These are phyloP conservation scores for Hermodice carunculata DNA, from an alignment of 2,888 invertebrate species.

Conservation along the genomic window DNA sequence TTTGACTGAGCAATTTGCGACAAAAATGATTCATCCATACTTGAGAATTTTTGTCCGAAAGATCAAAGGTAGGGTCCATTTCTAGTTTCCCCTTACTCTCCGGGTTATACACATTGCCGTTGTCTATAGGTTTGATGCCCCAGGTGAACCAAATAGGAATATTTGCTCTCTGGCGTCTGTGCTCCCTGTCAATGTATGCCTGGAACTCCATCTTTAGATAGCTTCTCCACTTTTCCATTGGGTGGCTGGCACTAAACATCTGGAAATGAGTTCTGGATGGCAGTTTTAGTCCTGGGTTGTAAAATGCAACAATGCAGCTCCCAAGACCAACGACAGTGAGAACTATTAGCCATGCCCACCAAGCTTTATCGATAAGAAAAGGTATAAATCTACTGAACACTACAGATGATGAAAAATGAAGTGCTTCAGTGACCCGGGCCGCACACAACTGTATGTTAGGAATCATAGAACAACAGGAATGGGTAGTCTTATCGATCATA, in stretches of 20 bases:
- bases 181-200: background rate
- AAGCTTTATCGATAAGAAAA: background rate
- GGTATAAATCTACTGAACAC: no score
- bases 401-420: no score
- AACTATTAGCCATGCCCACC: slow-evolving; percentile 2
- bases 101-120: slow-evolving; percentile 88
- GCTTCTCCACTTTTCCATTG: slow-evolving; percentile 27
- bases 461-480: no score
- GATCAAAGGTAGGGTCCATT: slow-evolving; percentile 85
- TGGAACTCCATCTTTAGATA: slow-evolving; percentile 11
- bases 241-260: slow-evolving; percentile 22
- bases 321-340: background rate
- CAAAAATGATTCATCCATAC: slow-evolving; percentile 88
- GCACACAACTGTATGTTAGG: no score
- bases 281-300: slow-evolving; percentile 21
- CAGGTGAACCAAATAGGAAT: slow-evolving; percentile 77
- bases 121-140: slow-evolving; percentile 88
- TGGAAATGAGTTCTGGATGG: slow-evolving; percentile 28
- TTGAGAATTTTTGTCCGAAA: slow-evolving; percentile 84
- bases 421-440: no score
- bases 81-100: slow-evolving; percentile 80
- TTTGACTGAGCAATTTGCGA: background rate
- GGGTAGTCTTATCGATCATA: slow-evolving; percentile 74
- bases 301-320: slow-evolving; percentile 17
- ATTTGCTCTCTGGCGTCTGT: no score